Conservation (phyloP, 2,888 invertebrate species). For the Chymomyza caudatula region DNA sequence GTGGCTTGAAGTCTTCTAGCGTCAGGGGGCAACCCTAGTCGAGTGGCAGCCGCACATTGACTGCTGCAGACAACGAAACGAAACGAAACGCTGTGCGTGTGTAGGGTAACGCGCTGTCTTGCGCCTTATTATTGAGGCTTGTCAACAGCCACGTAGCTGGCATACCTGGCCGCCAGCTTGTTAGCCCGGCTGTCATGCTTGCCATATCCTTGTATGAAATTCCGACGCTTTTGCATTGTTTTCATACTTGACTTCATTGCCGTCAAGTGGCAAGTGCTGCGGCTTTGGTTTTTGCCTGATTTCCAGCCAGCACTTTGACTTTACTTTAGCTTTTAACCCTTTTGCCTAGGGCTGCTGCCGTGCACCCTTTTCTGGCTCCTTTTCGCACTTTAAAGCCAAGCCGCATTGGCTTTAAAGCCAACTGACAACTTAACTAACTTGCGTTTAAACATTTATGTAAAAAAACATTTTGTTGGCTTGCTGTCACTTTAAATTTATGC, state of each 20-base stretch:
- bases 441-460: conserved; percentile 40
- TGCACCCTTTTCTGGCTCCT: not conserved
- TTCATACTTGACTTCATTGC: conserved; percentile 68
- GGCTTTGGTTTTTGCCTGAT: conserved; percentile 30
- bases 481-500: not conserved
- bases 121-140: conserved; percentile 64
- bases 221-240: conserved; percentile 64
- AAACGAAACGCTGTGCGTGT: not conserved
- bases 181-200: not conserved
- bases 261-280: conserved; percentile 46
- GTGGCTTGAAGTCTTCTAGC: not conserved
- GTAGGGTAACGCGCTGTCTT: conserved; percentile 15
- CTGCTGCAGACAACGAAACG: not conserved
- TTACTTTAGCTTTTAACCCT: not conserved
- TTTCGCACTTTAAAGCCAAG: not conserved
- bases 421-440: conserved; percentile 28
- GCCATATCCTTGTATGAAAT: conserved; percentile 40
- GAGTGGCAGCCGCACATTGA: conserved; percentile 26
- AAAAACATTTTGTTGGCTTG: not conserved
- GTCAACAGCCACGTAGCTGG: conserved; percentile 47
- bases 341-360: not conserved
- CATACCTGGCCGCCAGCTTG: conserved; percentile 19
- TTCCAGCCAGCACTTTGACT: conserved; percentile 9
- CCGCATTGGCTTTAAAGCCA: not conserved
- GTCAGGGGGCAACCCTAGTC: not conserved